Evolutionary conservation across 1,140 invertebrate genomes (phyloP).

Genomic region (Charaxes varanes): DNA sequence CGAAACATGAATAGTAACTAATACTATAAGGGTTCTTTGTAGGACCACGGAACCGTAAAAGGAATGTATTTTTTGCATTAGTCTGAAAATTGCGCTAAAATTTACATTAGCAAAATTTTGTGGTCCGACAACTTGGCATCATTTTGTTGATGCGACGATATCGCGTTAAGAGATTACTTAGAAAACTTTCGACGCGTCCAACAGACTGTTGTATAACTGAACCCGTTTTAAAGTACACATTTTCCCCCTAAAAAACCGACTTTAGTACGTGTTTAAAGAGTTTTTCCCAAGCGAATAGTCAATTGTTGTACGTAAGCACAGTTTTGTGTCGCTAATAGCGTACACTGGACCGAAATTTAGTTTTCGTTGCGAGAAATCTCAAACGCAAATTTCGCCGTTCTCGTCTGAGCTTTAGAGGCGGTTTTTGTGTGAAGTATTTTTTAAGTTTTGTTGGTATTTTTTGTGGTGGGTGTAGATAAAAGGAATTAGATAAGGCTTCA

Average conservation of each 20-base stretch:
- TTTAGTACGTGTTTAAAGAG: slow-evolving; percentile 13
- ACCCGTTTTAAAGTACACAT: slow-evolving; percentile 12
- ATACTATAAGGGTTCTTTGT: too few species aligned
- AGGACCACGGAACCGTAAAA: too few species aligned
- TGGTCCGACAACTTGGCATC: too few species aligned
- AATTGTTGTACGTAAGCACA: slow-evolving; percentile 6
- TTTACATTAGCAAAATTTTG: too few species aligned
- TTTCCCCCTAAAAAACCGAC: slow-evolving; percentile 19
- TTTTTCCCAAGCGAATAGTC: slow-evolving; percentile 16
- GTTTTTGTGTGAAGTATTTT: not conserved
- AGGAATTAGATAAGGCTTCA: not conserved
- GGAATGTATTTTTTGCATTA: too few species aligned
- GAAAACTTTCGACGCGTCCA: slow-evolving; percentile 2
- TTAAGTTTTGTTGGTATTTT: not conserved
- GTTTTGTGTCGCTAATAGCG: slow-evolving; percentile 7
- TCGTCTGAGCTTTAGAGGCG: not conserved
- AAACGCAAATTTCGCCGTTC: not conserved
- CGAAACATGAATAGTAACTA: too few species aligned
- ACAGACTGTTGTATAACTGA: slow-evolving; percentile 14
- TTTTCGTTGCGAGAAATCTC: not conserved
- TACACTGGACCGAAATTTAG: not conserved
- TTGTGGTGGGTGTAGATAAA: slow-evolving; percentile 1
- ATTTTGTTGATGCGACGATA: too few species aligned
- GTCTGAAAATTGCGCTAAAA: too few species aligned
- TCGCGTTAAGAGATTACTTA: slow-evolving; percentile 4